These are phyloP conservation scores for Triplophysa dalaica DNA, from an alignment of 2,113 vertebrate genomes.

Conservation along the genomic window DNA sequence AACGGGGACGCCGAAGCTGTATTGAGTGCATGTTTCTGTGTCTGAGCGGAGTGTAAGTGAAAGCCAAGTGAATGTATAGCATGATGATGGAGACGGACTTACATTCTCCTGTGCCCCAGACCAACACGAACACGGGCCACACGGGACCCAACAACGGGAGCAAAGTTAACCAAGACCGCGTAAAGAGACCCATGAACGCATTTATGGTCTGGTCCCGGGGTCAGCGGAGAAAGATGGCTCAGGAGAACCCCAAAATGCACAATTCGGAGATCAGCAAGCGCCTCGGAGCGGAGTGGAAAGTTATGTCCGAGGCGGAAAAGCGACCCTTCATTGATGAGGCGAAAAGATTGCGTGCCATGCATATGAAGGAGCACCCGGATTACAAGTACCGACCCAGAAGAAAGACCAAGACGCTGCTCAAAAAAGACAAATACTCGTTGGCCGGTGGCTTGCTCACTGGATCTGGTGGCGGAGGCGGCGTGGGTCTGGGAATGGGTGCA, in stretches of 20 bases:
- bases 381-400: conserved; percentile 96
- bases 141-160: conserved; percentile 77
- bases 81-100: conserved; percentile 99
- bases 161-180: conserved; percentile 88
- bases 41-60: conserved; percentile 68
- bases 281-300: conserved; percentile 88
- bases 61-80: conserved; percentile 92
- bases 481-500: conserved; percentile 77
- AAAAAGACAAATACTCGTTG: conserved; percentile 98
- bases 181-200: conserved; percentile 90
- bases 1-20: conserved; percentile 44
- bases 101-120: conserved; percentile 89
- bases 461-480: conserved; percentile 76
- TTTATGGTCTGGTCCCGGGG: conserved; percentile 89
- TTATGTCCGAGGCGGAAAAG: conserved; percentile 96
- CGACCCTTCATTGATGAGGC: conserved; percentile 97
- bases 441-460: conserved; percentile 81
- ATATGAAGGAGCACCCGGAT: conserved; percentile 99
- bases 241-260: conserved; percentile 87
- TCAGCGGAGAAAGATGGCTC: conserved; percentile 84
- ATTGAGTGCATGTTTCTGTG: conserved; percentile 69
- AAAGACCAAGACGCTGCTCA: conserved; percentile 96
- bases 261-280: conserved; percentile 90
- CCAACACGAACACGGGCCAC: conserved; percentile 86
- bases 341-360: conserved; percentile 93